phyloP scores from a whole-genome alignment of 2,888 invertebrate genomes.

The Conus canariensis region DNA sequence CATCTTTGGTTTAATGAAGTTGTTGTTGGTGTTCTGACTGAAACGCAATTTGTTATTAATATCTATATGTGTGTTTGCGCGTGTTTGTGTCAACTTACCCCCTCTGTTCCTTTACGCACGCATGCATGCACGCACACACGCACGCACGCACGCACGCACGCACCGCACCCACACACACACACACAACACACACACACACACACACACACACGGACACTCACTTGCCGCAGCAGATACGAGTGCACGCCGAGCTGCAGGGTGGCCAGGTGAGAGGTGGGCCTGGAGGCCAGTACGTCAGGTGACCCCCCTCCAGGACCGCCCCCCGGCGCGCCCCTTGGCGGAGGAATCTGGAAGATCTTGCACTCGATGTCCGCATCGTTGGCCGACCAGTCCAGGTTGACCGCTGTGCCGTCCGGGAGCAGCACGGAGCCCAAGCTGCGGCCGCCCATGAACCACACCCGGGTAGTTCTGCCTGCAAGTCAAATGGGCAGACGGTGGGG shows the following conservation, averaged over 20 bases:
- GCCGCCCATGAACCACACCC: conserved; percentile 49
- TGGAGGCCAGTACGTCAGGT: not conserved
- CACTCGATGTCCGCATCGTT: conserved; percentile 52
- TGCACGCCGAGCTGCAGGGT: conserved; percentile 45
- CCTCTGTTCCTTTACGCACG: not conserved
- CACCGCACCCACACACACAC: not conserved
- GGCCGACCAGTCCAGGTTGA: conserved; percentile 55
- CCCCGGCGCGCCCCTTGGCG: conserved; percentile 15
- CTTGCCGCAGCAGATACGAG: conserved; percentile 45
- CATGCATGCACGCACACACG: not conserved
- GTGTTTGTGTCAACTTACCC: not conserved
- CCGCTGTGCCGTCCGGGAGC: conserved; percentile 52
- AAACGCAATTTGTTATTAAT: too few relatives aligned
- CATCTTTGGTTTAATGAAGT: too few relatives aligned
- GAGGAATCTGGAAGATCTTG: conserved; percentile 50
- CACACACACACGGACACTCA: not conserved
- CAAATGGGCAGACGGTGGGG: too few relatives aligned
- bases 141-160: not conserved
- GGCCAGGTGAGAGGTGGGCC: conserved; percentile 49
- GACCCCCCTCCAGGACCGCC: conserved; percentile 21
- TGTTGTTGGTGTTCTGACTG: too few relatives aligned
- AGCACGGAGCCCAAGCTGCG: conserved; percentile 54
- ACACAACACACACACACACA: too few relatives aligned
- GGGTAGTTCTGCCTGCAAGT: not conserved
- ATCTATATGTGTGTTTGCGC: too few relatives aligned